Percentiles rank a stretch among this genome's conserved stretches.
Evolutionary conservation across 2,888 invertebrate species (phyloP).

Genomic region (Eupithecia inturbata): DNA sequence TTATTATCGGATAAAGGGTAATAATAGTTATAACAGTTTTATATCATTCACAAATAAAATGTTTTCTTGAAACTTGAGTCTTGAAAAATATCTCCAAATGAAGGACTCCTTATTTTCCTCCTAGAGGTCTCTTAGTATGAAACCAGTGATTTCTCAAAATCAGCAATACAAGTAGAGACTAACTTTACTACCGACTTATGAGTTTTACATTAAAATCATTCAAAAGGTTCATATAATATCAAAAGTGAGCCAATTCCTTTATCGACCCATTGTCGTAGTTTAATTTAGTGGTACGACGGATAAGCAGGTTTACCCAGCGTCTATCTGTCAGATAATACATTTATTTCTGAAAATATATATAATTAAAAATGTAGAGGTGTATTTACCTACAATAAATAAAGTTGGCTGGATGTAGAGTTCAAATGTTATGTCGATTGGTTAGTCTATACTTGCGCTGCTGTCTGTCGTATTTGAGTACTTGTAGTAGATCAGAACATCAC

Average conservation of each 20-base stretch:
- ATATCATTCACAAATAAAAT: neutral
- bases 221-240: too few species aligned
- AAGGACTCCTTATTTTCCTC: neutral
- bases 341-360: neutral
- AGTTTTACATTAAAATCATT: too few species aligned
- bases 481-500: conserved; percentile 13
- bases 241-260: too few species aligned
- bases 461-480: conserved; percentile 4
- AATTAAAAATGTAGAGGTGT: neutral
- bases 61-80: neutral
- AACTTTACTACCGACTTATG: too few species aligned
- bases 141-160: neutral
- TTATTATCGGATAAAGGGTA: conserved; percentile 35
- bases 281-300: neutral
- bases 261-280: neutral
- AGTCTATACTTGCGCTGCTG: conserved; percentile 11
- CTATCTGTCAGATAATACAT: neutral
- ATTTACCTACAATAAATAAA: neutral
- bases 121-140: neutral
- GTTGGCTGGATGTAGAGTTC: neutral
- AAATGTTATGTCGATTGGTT: neutral
- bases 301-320: neutral
- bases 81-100: neutral
- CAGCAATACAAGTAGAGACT: neutral
- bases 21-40: conserved; percentile 15